Percentiles rank a stretch among this genome's conserved stretches.
These are phyloP conservation scores for Psittacula cyanocephala DNA, from an alignment of 2,113 vertebrate species.

Conservation along the genomic window DNA sequence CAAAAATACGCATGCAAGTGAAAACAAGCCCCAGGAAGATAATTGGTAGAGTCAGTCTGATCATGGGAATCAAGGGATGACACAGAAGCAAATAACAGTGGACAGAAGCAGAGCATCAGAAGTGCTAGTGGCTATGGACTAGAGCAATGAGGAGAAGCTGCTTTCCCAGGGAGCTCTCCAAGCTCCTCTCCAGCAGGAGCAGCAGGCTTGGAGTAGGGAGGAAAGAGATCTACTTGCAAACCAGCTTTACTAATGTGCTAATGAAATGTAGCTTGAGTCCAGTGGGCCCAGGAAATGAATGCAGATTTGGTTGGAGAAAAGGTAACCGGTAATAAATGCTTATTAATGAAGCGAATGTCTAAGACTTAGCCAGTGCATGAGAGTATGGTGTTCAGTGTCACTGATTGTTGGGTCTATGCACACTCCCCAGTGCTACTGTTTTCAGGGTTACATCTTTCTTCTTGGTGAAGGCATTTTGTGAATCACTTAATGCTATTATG, in stretches of 20 bases:
- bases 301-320: not conserved
- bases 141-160: not conserved
- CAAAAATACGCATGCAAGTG: not conserved
- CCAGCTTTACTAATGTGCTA: not conserved
- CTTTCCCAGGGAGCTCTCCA: not conserved
- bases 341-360: not conserved
- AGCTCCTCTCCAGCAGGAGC: not conserved
- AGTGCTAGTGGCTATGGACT: not conserved
- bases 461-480: not conserved
- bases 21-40: not conserved
- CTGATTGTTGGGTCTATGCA: not conserved
- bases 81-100: not conserved
- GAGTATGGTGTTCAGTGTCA: not conserved
- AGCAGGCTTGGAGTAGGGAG: not conserved
- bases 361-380: accelerated
- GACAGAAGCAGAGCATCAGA: not conserved
- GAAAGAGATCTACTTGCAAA: not conserved
- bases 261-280: not conserved
- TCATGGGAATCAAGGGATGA: not conserved
- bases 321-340: not conserved
- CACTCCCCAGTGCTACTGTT: not conserved
- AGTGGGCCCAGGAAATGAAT: not conserved
- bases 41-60: not conserved
- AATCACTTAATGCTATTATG: not conserved
- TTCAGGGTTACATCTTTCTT: not conserved